phyloP scores from a whole-genome alignment of 35 echinoderm and acorn worm genomes.

The Stichopus chloronotus region DNA sequence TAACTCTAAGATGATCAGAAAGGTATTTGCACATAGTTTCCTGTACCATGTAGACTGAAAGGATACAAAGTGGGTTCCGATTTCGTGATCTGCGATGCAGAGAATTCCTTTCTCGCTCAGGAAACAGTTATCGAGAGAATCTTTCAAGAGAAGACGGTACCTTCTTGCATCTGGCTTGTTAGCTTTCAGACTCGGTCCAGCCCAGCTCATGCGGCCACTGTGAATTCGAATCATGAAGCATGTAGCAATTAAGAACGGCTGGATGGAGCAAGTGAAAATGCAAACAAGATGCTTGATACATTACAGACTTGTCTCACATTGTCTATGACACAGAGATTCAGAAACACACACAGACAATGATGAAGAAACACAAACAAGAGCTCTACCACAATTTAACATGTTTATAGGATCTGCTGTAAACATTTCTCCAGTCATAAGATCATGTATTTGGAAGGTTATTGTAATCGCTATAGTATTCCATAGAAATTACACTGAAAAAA shows the following conservation, averaged over 20 bases:
- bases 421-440: no score
- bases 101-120: conserved; percentile 82
- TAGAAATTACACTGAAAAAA: no score
- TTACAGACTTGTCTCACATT: no score
- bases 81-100: conserved; percentile 94
- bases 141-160: conserved; percentile 78
- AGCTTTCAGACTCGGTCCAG: conserved; percentile 70
- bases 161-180: conserved; percentile 91
- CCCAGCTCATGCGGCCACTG: conserved; percentile 88
- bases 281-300: no score
- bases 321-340: not conserved
- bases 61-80: conserved; percentile 99
- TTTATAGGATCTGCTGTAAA: no score
- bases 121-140: conserved; percentile 82
- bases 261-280: not conserved
- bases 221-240: not conserved
- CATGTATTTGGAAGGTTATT: no score
- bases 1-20: no score
- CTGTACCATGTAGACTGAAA: not conserved
- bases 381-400: no score
- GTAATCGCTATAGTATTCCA: no score
- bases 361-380: no score
- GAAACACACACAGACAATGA: not conserved
- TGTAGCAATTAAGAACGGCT: not conserved
- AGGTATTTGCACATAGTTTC: no score